Conservation (phyloP, 2,113 vertebrate species). For the Stegostoma tigrinum region DNA sequence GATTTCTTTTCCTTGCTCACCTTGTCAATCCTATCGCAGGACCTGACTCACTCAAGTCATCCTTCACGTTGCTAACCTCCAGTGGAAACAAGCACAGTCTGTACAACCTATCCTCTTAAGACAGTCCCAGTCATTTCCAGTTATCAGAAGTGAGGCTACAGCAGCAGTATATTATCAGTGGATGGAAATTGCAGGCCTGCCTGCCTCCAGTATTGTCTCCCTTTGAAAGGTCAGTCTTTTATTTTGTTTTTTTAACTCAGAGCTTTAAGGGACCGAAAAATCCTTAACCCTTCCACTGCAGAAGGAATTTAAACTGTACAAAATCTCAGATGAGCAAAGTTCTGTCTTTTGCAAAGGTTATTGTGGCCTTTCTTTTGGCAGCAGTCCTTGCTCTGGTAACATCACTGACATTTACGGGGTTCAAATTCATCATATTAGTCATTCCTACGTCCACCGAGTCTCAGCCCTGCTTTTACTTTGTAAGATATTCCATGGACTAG, state of each 20-base stretch:
- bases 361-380: neutral
- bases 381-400: neutral
- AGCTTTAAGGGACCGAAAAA: neutral
- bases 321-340: neutral
- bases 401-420: neutral
- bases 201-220: neutral
- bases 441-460: neutral
- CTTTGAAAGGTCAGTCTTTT: too few relatives aligned
- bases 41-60: too few relatives aligned
- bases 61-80: too few relatives aligned
- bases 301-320: neutral
- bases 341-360: neutral
- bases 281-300: neutral
- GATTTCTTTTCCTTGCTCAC: too few relatives aligned
- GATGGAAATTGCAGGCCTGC: neutral
- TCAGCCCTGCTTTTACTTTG: neutral
- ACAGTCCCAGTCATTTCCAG: too few relatives aligned
- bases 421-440: neutral
- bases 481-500: neutral
- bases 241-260: neutral
- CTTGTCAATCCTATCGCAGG: too few relatives aligned
- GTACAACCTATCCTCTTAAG: too few relatives aligned
- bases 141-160: neutral
- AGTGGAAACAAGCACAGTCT: too few relatives aligned
- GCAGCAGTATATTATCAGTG: neutral